Evolutionary conservation across 2,797 vertebrate species (phyloP), one percentile per base, ranked within the genome.

Genomic region (Chelmon rostratus): DNA sequence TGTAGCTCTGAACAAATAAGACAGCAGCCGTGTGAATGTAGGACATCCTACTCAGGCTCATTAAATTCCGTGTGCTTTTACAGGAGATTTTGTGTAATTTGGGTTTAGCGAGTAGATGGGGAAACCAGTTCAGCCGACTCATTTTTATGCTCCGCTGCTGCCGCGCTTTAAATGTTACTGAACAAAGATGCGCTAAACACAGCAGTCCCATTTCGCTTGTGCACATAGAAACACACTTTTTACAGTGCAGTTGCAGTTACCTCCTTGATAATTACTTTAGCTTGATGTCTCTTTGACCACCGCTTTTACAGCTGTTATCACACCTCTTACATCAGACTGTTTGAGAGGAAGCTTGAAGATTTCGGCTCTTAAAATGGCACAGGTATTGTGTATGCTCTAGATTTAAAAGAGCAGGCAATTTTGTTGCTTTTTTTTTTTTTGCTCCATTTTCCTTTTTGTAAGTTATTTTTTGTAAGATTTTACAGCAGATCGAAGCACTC

Each of bases 401-500:
- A 64, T 18, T 49, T 18, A 16, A 19, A 68, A 19, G 31, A 46
- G 3, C 9, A 12, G 1, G 1, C 16, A 2, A 0, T n/a, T 15
- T 28, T 57, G 5, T 10, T 67, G 19, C 4, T 11, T 25, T 50
- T 46, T 72, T 35, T 12, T 11, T 25, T 50, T 46, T 72, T 35
- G 12, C 50, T 47, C 44, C 6, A 37, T 68, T 52, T 71, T 56
- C 6, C 12, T 28, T 12, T 44, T 59, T 38, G 31, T 12, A 64
- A 54, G 21, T 33, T 37, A 23, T 37, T 46, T 58, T 64, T 58
- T 46, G 10, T 53, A 23, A 38, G 52, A 46, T 68, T 52, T 72
- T 12, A 10, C 56, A 42, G 37, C 59, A 68, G 52, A 77, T 74
- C 8, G 19, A 82, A 67, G 40, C 40, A 37, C 58, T 82, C 8